Base-by-base conservation (phyloP, 2,113 vertebrate species). In the Probosciger aterrimus region DNA sequence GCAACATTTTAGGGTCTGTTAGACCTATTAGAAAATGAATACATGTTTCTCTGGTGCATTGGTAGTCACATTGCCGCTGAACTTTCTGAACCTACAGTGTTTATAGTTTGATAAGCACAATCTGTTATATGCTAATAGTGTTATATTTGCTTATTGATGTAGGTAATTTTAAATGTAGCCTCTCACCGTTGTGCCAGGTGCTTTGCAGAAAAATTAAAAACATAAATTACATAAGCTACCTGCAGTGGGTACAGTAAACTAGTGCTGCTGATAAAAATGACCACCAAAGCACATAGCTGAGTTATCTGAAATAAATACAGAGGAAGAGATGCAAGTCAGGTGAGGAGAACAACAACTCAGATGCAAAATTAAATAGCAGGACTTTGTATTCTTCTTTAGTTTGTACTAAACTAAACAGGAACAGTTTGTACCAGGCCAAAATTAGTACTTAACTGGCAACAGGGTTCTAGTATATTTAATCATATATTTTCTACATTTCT, bases 131-230 rank as follows among this genome's bases (percentile, higher is more conserved):
- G 68, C 28, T 88, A 96, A 94, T 88, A 10, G 39, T 75, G 22
- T 81, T 74, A 35, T 81, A 93, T 90, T 86, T 93, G 46, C 47
- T 96, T 95, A 88, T 96, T 94, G 92, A 95, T 88, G 64, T 68
- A 60, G 62, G 78, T 31, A 92, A 95, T 93, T 94, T 95, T 78
- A 86, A 71, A 79, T 93, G 17, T 55, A 74, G 14, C 18, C 24
- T 90, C 28, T 93, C 62, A 44, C 46, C 53, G 37, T 91, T 67
- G 46, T 68, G 70, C 11, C 83, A 82, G 76, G 73, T 94, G 65
- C 60, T 94, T 90, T 83, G 73, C n/a, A 78, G 76, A 95, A 90
- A 94, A 92, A 96, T 92, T 88, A 82, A 88, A 94, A 81, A 2
- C 73, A 88, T 93, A 94, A 93, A 88, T 96, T 88, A 44, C 18